phyloP scores from a whole-genome alignment of 2,888 invertebrate species.

The Eurytoma californica region DNA sequence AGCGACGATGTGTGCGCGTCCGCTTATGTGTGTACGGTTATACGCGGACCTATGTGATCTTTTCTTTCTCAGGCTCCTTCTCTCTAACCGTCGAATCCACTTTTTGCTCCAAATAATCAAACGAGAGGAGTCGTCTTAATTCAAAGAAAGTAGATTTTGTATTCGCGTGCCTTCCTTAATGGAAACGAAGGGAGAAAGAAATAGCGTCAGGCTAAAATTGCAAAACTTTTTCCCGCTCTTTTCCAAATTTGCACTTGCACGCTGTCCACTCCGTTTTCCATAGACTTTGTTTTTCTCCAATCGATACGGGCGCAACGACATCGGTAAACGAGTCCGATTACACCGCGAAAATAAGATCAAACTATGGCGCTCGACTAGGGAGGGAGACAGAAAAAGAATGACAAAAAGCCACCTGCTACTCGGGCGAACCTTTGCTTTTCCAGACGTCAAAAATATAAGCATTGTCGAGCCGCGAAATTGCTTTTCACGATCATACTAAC shows the following conservation, averaged over 20 bases:
- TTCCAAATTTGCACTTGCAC: constrained; percentile 20
- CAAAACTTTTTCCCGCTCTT: constrained; percentile 39
- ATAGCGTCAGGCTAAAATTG: constrained; percentile 10
- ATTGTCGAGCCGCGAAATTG: constrained; percentile 17
- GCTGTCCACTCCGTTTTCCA: constrained; percentile 10
- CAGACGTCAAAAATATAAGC: background rate
- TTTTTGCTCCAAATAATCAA: background rate
- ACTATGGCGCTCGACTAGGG: too few relatives aligned
- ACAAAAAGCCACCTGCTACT: background rate
- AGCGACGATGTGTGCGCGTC: constrained; percentile 13
- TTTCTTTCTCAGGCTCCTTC: constrained; percentile 2
- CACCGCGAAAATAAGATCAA: background rate
- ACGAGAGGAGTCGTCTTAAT: background rate
- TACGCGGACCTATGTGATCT: background rate
- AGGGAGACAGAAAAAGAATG: background rate
- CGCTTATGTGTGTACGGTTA: background rate
- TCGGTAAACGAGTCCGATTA: background rate
- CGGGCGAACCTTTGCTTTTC: background rate
- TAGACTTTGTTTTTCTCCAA: background rate
- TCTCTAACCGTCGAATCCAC: constrained; percentile 7
- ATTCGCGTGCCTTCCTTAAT: too few relatives aligned
- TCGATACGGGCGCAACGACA: background rate
- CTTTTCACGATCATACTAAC: constrained; percentile 15
- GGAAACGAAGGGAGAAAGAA: constrained; percentile 13
- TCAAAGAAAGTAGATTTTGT: too few relatives aligned